Conservation (phyloP, 2,888 invertebrate genomes). For the Antheraea yamamai region DNA sequence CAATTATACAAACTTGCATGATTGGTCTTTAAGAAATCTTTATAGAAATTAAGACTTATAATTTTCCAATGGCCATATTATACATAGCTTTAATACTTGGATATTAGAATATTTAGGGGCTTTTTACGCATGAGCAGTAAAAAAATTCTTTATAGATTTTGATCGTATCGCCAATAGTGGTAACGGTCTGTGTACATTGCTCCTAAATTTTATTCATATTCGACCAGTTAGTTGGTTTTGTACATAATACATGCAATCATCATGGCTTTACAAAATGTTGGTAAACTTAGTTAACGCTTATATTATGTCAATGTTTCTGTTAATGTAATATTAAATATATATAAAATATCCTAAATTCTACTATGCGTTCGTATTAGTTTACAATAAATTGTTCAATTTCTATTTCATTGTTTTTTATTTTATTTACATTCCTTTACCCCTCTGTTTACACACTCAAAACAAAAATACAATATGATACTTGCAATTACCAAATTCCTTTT, state of each 20-base stretch:
- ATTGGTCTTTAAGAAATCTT: conserved; percentile 69
- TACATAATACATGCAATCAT: conserved; percentile 52
- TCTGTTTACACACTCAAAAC: too few species aligned
- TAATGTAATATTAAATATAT: conserved; percentile 71
- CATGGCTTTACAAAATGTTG: conserved; percentile 75
- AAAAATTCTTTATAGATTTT: not conserved
- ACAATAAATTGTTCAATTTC: conserved; percentile 79
- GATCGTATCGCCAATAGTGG: not conserved
- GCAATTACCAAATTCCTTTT: too few species aligned
- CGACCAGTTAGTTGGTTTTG: conserved; percentile 24
- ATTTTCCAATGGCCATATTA: conserved; percentile 57
- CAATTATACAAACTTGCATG: conserved; percentile 33
- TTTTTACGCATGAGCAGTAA: conserved; percentile 24
- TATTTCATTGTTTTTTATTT: conserved; percentile 33
- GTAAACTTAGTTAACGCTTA: conserved; percentile 74
- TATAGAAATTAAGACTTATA: conserved; percentile 44
- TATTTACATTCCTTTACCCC: not conserved
- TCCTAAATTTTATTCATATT: conserved; percentile 28
- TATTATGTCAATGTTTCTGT: conserved; percentile 54
- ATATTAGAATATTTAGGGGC: conserved; percentile 60
- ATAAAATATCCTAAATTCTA: conserved; percentile 74
- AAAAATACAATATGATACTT: too few species aligned
- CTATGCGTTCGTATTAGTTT: conserved; percentile 80
- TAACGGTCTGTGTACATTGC: not conserved
- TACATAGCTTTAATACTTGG: conserved; percentile 76